phyloP scores from a whole-genome alignment of 23 tunicate species.

The Ciona savignyi region DNA sequence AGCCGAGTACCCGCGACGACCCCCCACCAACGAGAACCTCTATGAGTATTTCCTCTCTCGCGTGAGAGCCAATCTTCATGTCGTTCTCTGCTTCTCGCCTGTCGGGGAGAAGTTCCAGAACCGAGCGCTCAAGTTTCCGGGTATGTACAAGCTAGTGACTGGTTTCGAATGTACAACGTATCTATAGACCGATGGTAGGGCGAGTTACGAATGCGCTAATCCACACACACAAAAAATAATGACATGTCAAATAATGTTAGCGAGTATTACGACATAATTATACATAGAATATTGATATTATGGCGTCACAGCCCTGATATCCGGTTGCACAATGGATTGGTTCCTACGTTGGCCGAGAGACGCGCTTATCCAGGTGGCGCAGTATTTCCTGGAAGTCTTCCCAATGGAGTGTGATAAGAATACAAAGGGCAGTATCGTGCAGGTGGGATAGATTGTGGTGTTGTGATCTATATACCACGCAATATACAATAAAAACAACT shows the following conservation, averaged over 20 bases:
- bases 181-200: too few relatives aligned
- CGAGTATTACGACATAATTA: too few relatives aligned
- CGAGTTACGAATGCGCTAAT: too few relatives aligned
- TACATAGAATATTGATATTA: too few relatives aligned
- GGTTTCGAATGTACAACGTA: too few relatives aligned
- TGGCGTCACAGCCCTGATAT: conserved; percentile 91
- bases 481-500: too few relatives aligned
- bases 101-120: conserved; percentile 95
- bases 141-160: too few relatives aligned
- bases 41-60: conserved; percentile 96
- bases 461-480: too few relatives aligned
- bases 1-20: conserved; percentile 76
- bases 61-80: conserved; percentile 86
- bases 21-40: conserved; percentile 95
- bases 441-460: conserved; percentile 28
- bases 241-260: too few relatives aligned
- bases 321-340: conserved; percentile 99
- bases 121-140: conserved; percentile 94
- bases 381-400: conserved; percentile 71
- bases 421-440: conserved; percentile 77
- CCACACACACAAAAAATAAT: too few relatives aligned
- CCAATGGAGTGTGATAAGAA: conserved; percentile 80
- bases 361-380: conserved; percentile 93
- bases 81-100: conserved; percentile 95
- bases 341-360: conserved; percentile 97